A percentile compares a stretch with the other conserved stretches of the same genome.
phyloP scores from a whole-genome alignment of 2,888 invertebrate species.

The Zootermopsis nevadensis region DNA sequence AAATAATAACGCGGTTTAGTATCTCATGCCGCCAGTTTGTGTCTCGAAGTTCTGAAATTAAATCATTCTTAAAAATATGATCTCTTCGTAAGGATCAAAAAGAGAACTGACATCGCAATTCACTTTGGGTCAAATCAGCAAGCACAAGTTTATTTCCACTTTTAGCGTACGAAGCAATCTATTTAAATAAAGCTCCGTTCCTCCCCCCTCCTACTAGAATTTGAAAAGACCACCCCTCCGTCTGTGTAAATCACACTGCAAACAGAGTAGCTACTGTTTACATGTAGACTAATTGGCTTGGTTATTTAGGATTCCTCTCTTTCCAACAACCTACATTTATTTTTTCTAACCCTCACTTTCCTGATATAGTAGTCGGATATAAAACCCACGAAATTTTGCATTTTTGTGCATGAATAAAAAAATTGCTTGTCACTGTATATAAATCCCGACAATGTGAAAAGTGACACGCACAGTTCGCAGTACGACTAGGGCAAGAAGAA shows the following conservation, averaged over 20 bases:
- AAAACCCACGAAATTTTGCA: slow-evolving; percentile 9
- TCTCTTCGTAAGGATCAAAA: no score
- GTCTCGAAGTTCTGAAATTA: no score
- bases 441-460: background rate
- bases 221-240: slow-evolving; percentile 3
- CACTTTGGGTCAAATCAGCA: background rate
- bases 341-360: background rate
- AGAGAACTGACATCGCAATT: background rate
- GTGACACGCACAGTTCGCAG: background rate
- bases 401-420: slow-evolving; percentile 23
- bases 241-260: slow-evolving; percentile 35
- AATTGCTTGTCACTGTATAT: background rate
- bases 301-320: slow-evolving; percentile 24
- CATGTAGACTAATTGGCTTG: slow-evolving; percentile 40
- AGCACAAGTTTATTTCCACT: background rate
- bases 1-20: no score
- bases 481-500: no score
- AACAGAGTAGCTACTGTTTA: slow-evolving; percentile 37
- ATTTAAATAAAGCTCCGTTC: slow-evolving; percentile 3
- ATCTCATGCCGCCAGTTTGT: no score
- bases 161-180: background rate
- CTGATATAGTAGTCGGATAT: slow-evolving; percentile 19
- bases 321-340: background rate
- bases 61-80: no score
- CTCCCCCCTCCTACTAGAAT: background rate